phyloP scores from a whole-genome alignment of 92 coral and sea anemone species.

The Meandrina meandrites region DNA sequence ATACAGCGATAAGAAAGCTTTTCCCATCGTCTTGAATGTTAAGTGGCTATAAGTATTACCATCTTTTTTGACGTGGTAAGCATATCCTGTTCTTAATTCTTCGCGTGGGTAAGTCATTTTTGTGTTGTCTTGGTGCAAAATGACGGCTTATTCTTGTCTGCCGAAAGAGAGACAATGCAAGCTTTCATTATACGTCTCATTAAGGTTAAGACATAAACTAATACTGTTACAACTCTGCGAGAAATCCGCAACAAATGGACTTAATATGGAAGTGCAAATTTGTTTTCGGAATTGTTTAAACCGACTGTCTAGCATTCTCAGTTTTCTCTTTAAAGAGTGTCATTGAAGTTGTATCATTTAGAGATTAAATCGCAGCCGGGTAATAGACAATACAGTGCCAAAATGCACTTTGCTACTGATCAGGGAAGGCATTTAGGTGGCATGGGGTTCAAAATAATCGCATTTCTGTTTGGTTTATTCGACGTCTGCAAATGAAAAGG shows the following conservation, averaged over 20 bases:
- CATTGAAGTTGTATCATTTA: background rate
- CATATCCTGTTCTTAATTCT: conserved; percentile 32
- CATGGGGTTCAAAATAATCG: conserved; percentile 29
- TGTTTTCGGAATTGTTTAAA: background rate
- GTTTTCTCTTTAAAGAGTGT: background rate
- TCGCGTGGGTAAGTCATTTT: conserved; percentile 44
- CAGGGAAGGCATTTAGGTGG: conserved; percentile 2
- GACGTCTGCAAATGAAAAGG: conserved; percentile 35
- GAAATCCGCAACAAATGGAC: conserved; percentile 1
- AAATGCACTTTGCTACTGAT: background rate
- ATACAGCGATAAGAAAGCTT: background rate
- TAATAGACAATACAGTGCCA: background rate
- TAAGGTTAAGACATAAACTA: background rate
- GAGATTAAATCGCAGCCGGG: background rate
- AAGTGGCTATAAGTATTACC: conserved; percentile 8
- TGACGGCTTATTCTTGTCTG: conserved; percentile 36
- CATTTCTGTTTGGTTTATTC: conserved; percentile 36
- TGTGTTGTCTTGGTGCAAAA: conserved; percentile 38
- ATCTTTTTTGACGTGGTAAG: background rate
- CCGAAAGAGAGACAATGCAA: conserved; percentile 17
- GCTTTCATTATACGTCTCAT: conserved; percentile 27
- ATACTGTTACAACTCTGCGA: conserved; percentile 5
- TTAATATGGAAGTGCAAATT: background rate
- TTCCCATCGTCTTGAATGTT: background rate
- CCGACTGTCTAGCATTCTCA: background rate